Base-by-base conservation (phyloP, 2,113 vertebrate genomes). In the Hylia prasina region DNA sequence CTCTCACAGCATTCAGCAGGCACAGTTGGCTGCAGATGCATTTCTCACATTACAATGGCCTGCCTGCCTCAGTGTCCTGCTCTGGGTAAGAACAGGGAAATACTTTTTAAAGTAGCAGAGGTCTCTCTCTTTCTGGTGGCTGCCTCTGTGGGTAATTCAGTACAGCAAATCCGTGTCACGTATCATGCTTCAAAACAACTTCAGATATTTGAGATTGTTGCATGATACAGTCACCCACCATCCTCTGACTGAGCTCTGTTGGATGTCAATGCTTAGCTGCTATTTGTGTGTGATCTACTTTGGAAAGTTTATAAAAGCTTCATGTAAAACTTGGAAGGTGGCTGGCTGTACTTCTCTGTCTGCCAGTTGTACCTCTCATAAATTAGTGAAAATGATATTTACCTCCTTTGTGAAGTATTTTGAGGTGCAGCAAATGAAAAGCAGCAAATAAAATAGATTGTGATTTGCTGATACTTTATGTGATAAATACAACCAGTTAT, bases 31-130 rank as follows among this genome's bases (percentile, higher is more conserved):
- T 95, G 96, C 85, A 93, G 89, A 96, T 88, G 51, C 92, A 92
- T 94, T 96, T 96, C 95, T 96, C 69, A 89, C 27, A 35, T 79
- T 25, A 93, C 58, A 73, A 37, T 45, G 82, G 27, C 37, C 89
- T 88, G 53, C 65, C 80, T 31, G 60, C 69, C 48, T 93, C 80
- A 37, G 31, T 7, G 0, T 78, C 50, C 71, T 94, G 72, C 64
- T 95, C 94, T 89, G 82, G 66, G 83, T 63, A 90, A 84, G 64
- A 45, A 25, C 25, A 33, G 25, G 64, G 42, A 90, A 96, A 78
- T 50, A 56, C 63, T 54, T 87, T 94, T 25, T 5, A n/a, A 33
- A 78, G 19, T 7, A 61, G 42, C 61, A 85, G 79, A 92, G 28
- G 22, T 83, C 22, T 91, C n/a, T 61, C 20, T 47, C 16, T 35